These are phyloP conservation scores for Sphenopsis melanotis DNA, from an alignment of 2,797 vertebrate genomes.

Conservation along the genomic window DNA sequence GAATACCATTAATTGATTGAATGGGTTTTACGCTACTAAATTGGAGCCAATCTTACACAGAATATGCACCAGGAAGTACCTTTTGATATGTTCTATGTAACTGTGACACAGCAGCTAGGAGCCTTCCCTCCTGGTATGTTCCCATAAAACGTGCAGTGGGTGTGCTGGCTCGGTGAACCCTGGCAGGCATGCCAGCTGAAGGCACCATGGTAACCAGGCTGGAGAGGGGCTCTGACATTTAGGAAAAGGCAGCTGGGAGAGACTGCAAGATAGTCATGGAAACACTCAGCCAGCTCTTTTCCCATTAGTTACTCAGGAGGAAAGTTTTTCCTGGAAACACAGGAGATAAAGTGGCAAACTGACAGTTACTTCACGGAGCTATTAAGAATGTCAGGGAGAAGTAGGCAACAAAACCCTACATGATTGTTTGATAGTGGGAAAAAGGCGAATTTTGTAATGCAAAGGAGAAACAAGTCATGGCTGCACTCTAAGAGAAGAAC, in stretches of 20 bases:
- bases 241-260: neutral
- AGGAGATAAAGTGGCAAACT: neutral
- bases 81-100: neutral
- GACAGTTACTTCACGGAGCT: neutral
- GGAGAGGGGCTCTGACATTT: slow-evolving; percentile 28
- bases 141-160: neutral
- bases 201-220: slow-evolving; percentile 10
- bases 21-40: neutral
- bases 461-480: neutral
- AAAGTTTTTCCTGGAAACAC: neutral
- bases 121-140: neutral
- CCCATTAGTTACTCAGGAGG: neutral
- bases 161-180: neutral
- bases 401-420: neutral
- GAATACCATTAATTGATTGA: neutral
- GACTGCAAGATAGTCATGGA: neutral
- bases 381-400: neutral
- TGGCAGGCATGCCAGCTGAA: neutral
- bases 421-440: neutral
- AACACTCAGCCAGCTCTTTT: neutral
- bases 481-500: neutral
- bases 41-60: neutral
- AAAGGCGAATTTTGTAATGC: neutral
- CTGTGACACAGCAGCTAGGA: neutral
- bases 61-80: neutral